phyloP scores from a whole-genome alignment of 2,113 vertebrate species.

The Myotis davidii region DNA sequence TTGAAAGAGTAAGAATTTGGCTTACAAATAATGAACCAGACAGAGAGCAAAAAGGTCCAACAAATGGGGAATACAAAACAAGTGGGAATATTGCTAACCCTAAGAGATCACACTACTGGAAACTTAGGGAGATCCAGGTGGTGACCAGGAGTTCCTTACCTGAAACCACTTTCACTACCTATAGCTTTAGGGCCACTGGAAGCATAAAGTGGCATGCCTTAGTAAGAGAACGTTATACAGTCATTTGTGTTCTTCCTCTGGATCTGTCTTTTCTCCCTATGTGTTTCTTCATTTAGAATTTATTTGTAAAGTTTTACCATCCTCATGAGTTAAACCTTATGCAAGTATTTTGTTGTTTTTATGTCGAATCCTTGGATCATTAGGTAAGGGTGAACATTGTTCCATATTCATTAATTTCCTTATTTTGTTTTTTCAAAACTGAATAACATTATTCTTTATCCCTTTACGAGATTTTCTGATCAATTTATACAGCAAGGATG shows the following conservation, averaged over 20 bases:
- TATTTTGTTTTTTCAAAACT: slow-evolving; percentile 8
- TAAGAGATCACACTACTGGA: neutral
- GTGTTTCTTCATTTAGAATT: neutral
- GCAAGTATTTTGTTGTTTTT: neutral
- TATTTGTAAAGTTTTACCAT: neutral
- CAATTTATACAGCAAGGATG: neutral
- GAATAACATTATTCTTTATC: neutral
- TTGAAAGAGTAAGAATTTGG: neutral
- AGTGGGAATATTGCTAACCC: neutral
- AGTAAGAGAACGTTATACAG: neutral
- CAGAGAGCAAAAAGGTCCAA: neutral
- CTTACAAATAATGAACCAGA: neutral
- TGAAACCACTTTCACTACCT: neutral
- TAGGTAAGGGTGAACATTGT: neutral
- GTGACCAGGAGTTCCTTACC: neutral
- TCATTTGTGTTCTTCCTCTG: neutral
- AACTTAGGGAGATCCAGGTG: neutral
- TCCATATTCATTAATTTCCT: neutral
- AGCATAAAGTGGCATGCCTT: neutral
- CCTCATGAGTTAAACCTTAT: neutral
- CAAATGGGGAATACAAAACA: neutral
- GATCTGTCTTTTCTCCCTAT: neutral
- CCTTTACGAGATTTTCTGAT: neutral
- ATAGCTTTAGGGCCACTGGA: neutral
- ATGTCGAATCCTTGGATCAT: neutral